Percentiles rank a stretch among this genome's conserved stretches.
Conservation (phyloP, 1,140 invertebrate genomes). For the Lordiphosa clarofinis region DNA sequence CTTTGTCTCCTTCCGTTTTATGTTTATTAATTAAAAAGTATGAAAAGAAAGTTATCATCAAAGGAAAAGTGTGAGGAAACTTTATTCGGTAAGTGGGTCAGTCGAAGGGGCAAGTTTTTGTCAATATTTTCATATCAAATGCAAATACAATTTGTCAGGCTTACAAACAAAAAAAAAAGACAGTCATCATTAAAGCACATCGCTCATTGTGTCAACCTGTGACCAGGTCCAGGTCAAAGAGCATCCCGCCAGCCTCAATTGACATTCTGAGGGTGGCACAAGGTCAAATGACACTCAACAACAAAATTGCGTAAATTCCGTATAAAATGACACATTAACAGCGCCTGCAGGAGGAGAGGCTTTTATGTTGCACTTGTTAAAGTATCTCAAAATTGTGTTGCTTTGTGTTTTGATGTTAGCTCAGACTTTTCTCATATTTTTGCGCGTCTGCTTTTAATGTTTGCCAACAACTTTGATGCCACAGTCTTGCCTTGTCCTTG, state of each 20-base stretch:
- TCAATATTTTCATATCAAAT: conserved; percentile 25
- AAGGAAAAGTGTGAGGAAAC: neutral
- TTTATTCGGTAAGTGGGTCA: conserved; percentile 43
- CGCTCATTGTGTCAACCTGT: conserved; percentile 17
- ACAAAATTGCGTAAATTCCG: neutral
- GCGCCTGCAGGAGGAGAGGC: too few species aligned
- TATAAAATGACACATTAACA: too few species aligned
- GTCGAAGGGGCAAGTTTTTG: conserved; percentile 5
- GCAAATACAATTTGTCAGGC: conserved; percentile 19
- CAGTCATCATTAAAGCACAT: conserved; percentile 31
- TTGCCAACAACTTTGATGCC: conserved; percentile 23
- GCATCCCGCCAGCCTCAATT: conserved; percentile 21
- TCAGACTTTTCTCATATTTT: conserved; percentile 3
- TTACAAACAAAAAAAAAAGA: neutral
- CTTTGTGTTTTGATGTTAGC: neutral
- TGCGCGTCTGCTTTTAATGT: conserved; percentile 50
- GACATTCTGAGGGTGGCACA: conserved; percentile 48
- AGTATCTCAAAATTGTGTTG: neutral
- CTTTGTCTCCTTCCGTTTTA: conserved; percentile 17
- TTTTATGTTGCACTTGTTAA: too few species aligned
- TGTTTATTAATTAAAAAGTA: conserved; percentile 49
- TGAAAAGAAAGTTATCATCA: conserved; percentile 32
- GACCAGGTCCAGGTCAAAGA: conserved; percentile 15
- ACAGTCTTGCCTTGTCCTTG: conserved; percentile 31
- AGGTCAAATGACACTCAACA: conserved; percentile 49